These are phyloP conservation scores for Rattus rattus DNA, from an alignment of 2,113 vertebrate genomes.

Conservation along the genomic window DNA sequence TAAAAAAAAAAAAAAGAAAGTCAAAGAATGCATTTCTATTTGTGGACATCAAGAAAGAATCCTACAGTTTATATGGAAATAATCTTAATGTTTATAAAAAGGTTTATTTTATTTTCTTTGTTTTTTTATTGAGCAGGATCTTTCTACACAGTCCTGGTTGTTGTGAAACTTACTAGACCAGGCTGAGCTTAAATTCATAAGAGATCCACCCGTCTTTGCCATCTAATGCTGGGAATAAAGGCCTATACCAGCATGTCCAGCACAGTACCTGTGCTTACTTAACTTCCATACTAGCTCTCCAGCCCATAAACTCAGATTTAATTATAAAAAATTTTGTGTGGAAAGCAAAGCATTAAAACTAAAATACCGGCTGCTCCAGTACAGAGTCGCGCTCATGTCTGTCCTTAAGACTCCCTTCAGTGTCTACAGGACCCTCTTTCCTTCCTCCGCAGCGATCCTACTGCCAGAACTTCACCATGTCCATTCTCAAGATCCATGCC, in stretches of 20 bases:
- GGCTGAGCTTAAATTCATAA: background rate
- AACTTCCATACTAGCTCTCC: background rate
- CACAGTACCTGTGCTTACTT: background rate
- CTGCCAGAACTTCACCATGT: too few species aligned
- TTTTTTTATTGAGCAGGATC: background rate
- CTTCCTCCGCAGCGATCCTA: too few species aligned
- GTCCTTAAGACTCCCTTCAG: too few species aligned
- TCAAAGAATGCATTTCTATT: background rate
- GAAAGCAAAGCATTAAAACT: background rate
- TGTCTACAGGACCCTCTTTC: too few species aligned
- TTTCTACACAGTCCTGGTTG: background rate
- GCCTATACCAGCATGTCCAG: background rate
- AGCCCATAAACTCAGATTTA: background rate
- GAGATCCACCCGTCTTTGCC: background rate
- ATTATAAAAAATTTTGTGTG: background rate
- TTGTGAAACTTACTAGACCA: background rate
- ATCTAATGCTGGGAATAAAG: background rate
- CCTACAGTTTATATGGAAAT: background rate
- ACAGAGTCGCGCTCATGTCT: too few species aligned
- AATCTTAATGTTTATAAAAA: background rate
- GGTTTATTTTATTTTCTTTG: background rate
- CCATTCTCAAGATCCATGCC: too few species aligned
- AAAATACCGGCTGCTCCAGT: background rate
- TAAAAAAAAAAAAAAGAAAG: too few species aligned
- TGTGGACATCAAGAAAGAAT: background rate